Conservation (phyloP, 2,113 vertebrate species). For the Ceyx melanurus region DNA sequence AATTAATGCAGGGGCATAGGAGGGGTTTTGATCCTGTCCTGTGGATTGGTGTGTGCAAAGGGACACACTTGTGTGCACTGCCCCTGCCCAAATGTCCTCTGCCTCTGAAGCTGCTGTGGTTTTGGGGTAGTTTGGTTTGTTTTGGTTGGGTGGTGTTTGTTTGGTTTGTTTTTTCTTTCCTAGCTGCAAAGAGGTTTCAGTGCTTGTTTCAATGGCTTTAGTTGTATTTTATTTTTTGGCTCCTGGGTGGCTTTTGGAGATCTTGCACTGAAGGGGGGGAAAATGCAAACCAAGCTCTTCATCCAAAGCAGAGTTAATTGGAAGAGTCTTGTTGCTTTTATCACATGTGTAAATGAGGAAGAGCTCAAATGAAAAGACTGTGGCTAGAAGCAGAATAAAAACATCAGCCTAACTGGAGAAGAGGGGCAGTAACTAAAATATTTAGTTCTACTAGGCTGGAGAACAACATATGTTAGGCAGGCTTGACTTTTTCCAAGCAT, state of each 20-base stretch:
- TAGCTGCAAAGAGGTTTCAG: background rate
- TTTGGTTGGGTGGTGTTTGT: background rate
- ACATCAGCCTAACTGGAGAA: background rate
- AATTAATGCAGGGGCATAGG: background rate
- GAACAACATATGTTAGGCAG: background rate
- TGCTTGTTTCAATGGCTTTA: background rate
- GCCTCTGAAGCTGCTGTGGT: background rate
- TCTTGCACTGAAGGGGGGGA: background rate
- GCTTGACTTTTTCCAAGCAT: background rate
- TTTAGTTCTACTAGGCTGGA: constrained; percentile 15
- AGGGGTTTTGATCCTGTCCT: background rate
- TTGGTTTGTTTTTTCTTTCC: too few species aligned
- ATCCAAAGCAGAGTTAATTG: background rate
- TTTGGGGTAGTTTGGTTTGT: background rate
- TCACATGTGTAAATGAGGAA: background rate
- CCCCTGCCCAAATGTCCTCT: background rate
- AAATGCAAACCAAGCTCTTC: background rate
- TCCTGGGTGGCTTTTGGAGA: background rate
- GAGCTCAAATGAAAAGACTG: background rate
- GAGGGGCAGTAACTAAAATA: background rate
- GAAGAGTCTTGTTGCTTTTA: background rate
- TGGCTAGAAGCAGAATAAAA: background rate
- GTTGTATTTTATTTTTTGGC: background rate
- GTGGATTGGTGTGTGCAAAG: background rate
- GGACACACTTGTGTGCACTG: fast-evolving